Evolutionary conservation across 1,140 invertebrate species (phyloP), one percentile per base, ranked within the genome.

Genomic region (Aphidius gifuensis): DNA sequence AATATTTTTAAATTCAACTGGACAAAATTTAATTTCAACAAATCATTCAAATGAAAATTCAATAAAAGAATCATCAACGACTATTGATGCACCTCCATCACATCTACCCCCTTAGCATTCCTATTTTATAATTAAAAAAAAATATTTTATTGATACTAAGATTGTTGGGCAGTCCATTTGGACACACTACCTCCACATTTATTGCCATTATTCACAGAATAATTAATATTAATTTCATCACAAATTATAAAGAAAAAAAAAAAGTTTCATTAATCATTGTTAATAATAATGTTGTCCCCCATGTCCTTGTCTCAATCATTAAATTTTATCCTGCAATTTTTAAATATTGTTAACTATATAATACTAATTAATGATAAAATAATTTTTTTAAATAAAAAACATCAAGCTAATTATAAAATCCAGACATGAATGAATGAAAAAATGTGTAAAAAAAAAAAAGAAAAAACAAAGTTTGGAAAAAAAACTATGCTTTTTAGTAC

Each of bases 41-140:
- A 63, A 60, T 58, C 23, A 61, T 16, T 40, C 44, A 6, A 49
- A 56, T 46, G 58, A 65, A 3, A 47, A 45, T 44, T 9, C 38
- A 38, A 5, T 38, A 53, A 53, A 62, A 11, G 58, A 64, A 8
- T 63, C 63, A 39, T 61, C 74, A 39, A 74, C 76, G 40, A 76
- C 78, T 47, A 74, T 78, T 9, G 78, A 81, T 58, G 79, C 75
- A 59, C 70, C 79, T 67, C 66, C 78, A 58, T 73, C 80, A 32
- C 73, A 77, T 60, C 70, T 81, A 55, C 78, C 80, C 23, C 78
- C 78, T 78, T 81, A 80, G 76, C 80, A 69, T 69, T 67, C 62
- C 68, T 69, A 53, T 55, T 59, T 54, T 32, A 38, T 55, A 2
- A 57, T 45, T 40, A 16, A 55, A 40, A n/a, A 43, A 16, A 16